Conservation (phyloP, 1,140 invertebrate species). For the Gonatopus flavifemur region DNA sequence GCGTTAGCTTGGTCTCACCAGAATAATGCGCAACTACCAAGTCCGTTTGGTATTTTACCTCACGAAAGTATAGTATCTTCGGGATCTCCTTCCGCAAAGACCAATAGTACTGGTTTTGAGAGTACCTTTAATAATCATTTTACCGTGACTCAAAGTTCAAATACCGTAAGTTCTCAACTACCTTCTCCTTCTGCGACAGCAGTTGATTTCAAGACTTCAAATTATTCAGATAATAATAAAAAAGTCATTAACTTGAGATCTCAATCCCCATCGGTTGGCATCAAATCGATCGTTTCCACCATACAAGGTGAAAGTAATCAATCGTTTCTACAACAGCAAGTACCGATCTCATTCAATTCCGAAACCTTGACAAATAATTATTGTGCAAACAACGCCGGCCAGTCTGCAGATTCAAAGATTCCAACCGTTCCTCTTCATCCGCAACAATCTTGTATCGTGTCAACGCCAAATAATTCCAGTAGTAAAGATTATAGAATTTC, state of each 20-base stretch:
- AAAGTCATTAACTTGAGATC: slow-evolving; percentile 54
- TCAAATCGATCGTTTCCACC: slow-evolving; percentile 59
- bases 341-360: slow-evolving; percentile 57
- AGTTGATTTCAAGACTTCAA: slow-evolving; percentile 46
- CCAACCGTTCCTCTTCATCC: slow-evolving; percentile 36
- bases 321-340: slow-evolving; percentile 67
- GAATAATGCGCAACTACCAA: slow-evolving; percentile 67
- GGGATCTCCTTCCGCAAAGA: slow-evolving; percentile 60
- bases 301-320: slow-evolving; percentile 41
- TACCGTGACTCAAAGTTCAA: slow-evolving; percentile 63
- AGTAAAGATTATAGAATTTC: slow-evolving; percentile 66
- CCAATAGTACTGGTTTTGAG: slow-evolving; percentile 62
- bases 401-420: slow-evolving; percentile 43
- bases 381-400: slow-evolving; percentile 31
- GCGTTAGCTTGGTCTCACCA: slow-evolving; percentile 64
- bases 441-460: slow-evolving; percentile 73
- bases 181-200: slow-evolving; percentile 57
- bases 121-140: slow-evolving; percentile 70
- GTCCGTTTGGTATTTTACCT: slow-evolving; percentile 75
- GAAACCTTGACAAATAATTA: slow-evolving; percentile 44
- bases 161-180: slow-evolving; percentile 65
- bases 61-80: slow-evolving; percentile 74
- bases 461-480: slow-evolving; percentile 60
- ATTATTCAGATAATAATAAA: slow-evolving; percentile 38
- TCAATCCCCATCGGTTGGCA: slow-evolving; percentile 60